These are phyloP conservation scores for Pangasianodon gigas DNA, from an alignment of 2,113 vertebrate species.

Conservation along the genomic window DNA sequence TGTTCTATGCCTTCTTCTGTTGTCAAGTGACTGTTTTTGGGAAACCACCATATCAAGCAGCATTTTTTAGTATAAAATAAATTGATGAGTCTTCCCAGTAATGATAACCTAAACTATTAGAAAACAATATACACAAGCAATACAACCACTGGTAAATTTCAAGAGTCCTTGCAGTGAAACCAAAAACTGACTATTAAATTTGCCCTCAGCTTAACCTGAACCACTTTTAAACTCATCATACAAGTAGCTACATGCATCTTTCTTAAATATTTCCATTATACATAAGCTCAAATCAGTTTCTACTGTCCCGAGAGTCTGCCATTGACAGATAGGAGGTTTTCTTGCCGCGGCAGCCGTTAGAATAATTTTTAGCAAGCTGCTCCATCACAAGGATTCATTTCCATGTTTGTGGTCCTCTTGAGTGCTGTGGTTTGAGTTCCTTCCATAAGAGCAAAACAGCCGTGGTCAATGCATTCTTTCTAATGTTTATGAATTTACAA, in stretches of 20 bases:
- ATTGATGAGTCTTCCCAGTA: background rate
- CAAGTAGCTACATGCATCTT: background rate
- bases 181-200: background rate
- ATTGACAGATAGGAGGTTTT: background rate
- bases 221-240: background rate
- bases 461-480: slow-evolving; percentile 35
- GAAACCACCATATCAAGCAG: background rate
- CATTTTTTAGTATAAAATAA: background rate
- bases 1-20: background rate
- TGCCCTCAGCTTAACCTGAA: background rate
- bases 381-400: slow-evolving; percentile 11
- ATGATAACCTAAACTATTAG: background rate
- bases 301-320: background rate
- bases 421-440: slow-evolving; percentile 31
- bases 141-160: background rate
- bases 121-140: background rate
- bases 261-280: background rate
- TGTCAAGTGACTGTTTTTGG: background rate
- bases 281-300: background rate
- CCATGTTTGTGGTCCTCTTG: slow-evolving; percentile 20
- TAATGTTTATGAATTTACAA: slow-evolving; percentile 44
- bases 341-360: background rate
- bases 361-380: slow-evolving; percentile 19
- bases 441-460: slow-evolving; percentile 27
- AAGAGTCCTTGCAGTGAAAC: background rate